phyloP scores from a whole-genome alignment of 1,140 invertebrate species.

The Drosophila tsacasi region DNA sequence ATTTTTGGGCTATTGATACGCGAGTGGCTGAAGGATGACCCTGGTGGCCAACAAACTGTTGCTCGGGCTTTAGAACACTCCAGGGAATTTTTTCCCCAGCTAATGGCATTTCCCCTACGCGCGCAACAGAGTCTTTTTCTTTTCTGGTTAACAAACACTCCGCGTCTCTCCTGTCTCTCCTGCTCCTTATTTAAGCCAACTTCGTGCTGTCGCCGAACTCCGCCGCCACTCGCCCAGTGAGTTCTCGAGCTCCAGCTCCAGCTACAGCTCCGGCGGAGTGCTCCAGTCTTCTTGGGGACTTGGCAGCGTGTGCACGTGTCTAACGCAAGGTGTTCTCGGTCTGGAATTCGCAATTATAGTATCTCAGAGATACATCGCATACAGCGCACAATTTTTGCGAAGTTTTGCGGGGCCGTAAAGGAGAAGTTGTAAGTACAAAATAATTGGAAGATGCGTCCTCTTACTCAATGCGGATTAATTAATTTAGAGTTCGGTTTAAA shows the following conservation, averaged over 20 bases:
- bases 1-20: slow-evolving; percentile 79
- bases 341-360: slow-evolving; percentile 1
- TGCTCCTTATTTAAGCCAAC: slow-evolving; percentile 23
- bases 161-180: no score
- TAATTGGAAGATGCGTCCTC: not conserved
- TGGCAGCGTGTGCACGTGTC: slow-evolving; percentile 70
- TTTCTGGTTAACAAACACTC: slow-evolving; percentile 15
- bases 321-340: slow-evolving; percentile 46
- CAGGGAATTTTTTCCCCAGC: slow-evolving; percentile 37
- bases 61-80: slow-evolving; percentile 53
- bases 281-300: slow-evolving; percentile 79
- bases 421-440: slow-evolving; percentile 22
- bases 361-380: slow-evolving; percentile 18
- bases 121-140: slow-evolving; percentile 54
- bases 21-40: slow-evolving; percentile 56
- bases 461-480: not conserved
- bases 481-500: not conserved
- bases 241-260: slow-evolving; percentile 40
- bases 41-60: slow-evolving; percentile 79
- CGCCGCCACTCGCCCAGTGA: slow-evolving; percentile 47
- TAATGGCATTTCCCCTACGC: slow-evolving; percentile 49
- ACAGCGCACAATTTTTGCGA: slow-evolving; percentile 25
- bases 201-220: slow-evolving; percentile 71
- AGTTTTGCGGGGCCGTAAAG: slow-evolving; percentile 8
- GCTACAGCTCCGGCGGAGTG: slow-evolving; percentile 19